These are phyloP conservation scores for Scaptodrosophila lebanonensis DNA, from an alignment of 1,140 invertebrate genomes.

Conservation along the genomic window DNA sequence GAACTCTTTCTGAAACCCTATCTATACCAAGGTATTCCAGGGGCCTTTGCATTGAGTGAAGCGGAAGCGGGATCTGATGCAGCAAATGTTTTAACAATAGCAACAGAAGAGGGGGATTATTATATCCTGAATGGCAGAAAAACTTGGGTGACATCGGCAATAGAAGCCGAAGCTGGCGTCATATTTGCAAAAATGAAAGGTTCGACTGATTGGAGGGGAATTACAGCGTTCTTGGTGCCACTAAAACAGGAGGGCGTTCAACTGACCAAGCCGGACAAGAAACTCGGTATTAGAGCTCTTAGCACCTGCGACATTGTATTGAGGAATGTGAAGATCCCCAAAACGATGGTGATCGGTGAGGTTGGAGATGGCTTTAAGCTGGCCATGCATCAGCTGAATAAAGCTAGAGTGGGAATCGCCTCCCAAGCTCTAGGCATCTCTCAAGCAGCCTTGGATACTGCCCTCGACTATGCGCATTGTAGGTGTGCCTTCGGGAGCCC, in stretches of 20 bases:
- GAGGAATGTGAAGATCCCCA: neutral
- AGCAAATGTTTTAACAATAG: neutral
- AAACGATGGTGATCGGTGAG: slow-evolving; percentile 45
- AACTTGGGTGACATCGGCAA: slow-evolving; percentile 88
- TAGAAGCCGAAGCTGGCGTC: slow-evolving; percentile 83
- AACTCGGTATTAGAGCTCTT: slow-evolving; percentile 82
- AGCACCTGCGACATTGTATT: neutral
- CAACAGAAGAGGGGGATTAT: slow-evolving; percentile 78
- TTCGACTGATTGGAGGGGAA: neutral
- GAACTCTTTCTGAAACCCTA: neutral
- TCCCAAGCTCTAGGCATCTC: slow-evolving; percentile 88
- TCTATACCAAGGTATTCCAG: neutral
- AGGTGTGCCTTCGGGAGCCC: slow-evolving; percentile 75
- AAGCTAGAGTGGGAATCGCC: slow-evolving; percentile 90
- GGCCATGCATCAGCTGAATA: slow-evolving; percentile 88
- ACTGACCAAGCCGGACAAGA: slow-evolving; percentile 84
- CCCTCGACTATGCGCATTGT: slow-evolving; percentile 85
- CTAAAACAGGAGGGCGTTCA: slow-evolving; percentile 77
- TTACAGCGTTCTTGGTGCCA: slow-evolving; percentile 60
- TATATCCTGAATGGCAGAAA: slow-evolving; percentile 89
- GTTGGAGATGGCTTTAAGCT: slow-evolving; percentile 90
- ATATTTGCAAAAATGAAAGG: slow-evolving; percentile 67
- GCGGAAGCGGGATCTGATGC: neutral
- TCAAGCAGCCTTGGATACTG: slow-evolving; percentile 90
- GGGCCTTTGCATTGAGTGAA: neutral